phyloP scores from a whole-genome alignment of 2,797 vertebrate species.

The Telmatherina bonti region DNA sequence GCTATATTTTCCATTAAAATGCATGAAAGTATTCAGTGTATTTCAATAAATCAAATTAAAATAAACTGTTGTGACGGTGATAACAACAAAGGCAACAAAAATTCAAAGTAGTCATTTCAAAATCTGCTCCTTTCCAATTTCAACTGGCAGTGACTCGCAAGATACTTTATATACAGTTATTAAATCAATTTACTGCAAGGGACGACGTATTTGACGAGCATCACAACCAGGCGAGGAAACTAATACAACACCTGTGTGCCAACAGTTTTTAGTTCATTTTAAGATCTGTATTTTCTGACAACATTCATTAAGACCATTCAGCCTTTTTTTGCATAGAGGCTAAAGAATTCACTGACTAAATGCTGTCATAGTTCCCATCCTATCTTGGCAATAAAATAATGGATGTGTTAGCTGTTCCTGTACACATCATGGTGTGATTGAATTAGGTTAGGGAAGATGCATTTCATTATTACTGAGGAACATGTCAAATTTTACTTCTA shows the following conservation, averaged over 20 bases:
- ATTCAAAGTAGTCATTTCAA: too few relatives aligned
- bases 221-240: not conserved
- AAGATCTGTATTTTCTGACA: not conserved
- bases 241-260: too few relatives aligned
- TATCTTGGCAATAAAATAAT: conserved; percentile 35
- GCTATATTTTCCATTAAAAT: too few relatives aligned
- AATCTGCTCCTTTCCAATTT: too few relatives aligned
- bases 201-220: not conserved
- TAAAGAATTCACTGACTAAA: conserved; percentile 9
- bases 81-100: too few relatives aligned
- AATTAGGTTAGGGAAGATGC: conserved; percentile 39
- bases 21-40: too few relatives aligned
- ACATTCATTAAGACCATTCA: not conserved
- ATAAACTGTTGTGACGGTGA: too few relatives aligned
- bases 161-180: not conserved
- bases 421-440: conserved; percentile 33
- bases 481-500: conserved; percentile 24
- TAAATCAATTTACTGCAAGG: not conserved
- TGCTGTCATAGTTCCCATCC: conserved; percentile 35
- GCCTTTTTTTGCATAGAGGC: not conserved
- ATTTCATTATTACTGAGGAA: conserved; percentile 53
- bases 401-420: conserved; percentile 35
- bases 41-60: too few relatives aligned
- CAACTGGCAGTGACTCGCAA: too few relatives aligned
- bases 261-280: not conserved